Percentiles rank a stretch among this genome's conserved stretches.
Evolutionary conservation across 2,797 vertebrate genomes (phyloP).

Genomic region (Xenopus petersii): DNA sequence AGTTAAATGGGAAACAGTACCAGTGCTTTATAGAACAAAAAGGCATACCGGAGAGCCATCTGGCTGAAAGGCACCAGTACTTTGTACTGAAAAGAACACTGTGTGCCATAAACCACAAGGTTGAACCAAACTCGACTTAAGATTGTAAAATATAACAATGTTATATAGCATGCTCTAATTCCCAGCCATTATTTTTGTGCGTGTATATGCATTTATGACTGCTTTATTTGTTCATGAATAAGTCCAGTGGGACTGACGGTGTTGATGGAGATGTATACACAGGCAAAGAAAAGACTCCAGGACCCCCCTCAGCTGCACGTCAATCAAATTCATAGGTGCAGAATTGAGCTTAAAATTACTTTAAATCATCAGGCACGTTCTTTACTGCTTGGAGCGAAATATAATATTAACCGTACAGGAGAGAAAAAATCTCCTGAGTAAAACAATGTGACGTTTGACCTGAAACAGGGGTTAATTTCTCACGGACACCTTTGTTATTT

Average conservation of each 20-base stretch:
- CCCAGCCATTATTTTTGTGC: conserved; percentile 37
- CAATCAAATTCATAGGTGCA: conserved; percentile 36
- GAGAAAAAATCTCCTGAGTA: conserved; percentile 27
- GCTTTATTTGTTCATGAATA: conserved; percentile 44
- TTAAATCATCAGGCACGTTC: conserved; percentile 28
- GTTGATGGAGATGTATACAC: conserved; percentile 36
- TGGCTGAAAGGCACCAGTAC: too few relatives aligned
- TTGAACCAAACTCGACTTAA: too few relatives aligned
- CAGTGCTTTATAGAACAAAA: too few relatives aligned
- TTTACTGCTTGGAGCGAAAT: conserved; percentile 23
- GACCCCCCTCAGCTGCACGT: conserved; percentile 11
- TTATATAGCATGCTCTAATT: conserved; percentile 31
- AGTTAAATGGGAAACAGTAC: too few relatives aligned
- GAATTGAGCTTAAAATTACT: conserved; percentile 14
- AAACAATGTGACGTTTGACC: conserved; percentile 36
- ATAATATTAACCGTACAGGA: conserved; percentile 22
- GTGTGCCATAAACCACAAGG: too few relatives aligned
- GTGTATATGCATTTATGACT: conserved; percentile 45
- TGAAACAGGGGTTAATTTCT: conserved; percentile 43
- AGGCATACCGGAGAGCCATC: too few relatives aligned
- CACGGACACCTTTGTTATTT: conserved; percentile 37
- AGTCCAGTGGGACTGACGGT: conserved; percentile 34
- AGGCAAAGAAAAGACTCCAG: conserved; percentile 3
- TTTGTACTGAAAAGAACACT: too few relatives aligned
- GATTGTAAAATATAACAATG: too few relatives aligned